A percentile compares a stretch with the other conserved stretches of the same genome.
Conservation (phyloP, 2,888 invertebrate genomes). For the Melolontha melolontha region DNA sequence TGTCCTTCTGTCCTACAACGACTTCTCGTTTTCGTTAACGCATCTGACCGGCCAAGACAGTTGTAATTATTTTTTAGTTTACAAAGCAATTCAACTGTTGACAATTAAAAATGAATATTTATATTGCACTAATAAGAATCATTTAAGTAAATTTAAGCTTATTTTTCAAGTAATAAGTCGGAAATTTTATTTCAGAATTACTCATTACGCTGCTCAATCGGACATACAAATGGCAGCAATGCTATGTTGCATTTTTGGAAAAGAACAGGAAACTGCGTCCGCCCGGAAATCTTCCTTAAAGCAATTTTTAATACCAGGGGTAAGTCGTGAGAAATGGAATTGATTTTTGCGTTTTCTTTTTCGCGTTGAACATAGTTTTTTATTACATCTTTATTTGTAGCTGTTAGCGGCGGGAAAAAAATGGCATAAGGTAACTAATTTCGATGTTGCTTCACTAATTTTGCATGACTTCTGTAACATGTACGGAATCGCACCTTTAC, state of each 20-base stretch:
- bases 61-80: too few species aligned
- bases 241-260: slow-evolving; percentile 89
- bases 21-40: too few species aligned
- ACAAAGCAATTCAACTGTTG: too few species aligned
- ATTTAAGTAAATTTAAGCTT: too few species aligned
- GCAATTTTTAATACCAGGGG: slow-evolving; percentile 54
- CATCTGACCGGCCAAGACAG: too few species aligned
- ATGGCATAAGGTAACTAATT: slow-evolving; percentile 72
- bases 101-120: too few species aligned
- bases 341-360: slow-evolving; percentile 7
- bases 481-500: slow-evolving; percentile 25
- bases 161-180: not conserved
- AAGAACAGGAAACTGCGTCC: slow-evolving; percentile 58
- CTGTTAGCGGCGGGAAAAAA: slow-evolving; percentile 73
- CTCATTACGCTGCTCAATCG: slow-evolving; percentile 82
- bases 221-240: slow-evolving; percentile 96
- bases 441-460: slow-evolving; percentile 37
- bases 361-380: slow-evolving; percentile 40
- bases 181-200: slow-evolving; percentile 70
- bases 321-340: slow-evolving; percentile 49
- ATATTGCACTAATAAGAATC: too few species aligned
- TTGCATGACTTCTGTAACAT: slow-evolving; percentile 22
- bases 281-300: slow-evolving; percentile 54
- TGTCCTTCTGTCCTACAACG: too few species aligned
- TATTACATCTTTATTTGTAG: slow-evolving; percentile 67